Base-by-base conservation (phyloP, 2,888 invertebrate species). In the Geophilus truncorum region DNA sequence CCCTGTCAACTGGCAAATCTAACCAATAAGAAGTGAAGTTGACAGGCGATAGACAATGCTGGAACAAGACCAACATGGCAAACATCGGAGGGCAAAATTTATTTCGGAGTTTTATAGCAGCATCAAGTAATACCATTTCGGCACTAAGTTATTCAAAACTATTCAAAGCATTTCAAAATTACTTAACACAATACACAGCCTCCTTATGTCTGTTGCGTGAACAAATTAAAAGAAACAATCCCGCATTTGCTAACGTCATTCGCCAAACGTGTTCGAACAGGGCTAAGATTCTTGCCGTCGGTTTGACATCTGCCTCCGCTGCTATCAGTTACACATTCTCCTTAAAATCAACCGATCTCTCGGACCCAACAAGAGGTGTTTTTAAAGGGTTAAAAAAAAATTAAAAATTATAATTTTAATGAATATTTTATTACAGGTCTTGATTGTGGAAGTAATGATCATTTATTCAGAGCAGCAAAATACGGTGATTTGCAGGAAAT, bases 381-480 rank as follows among this genome's bases (percentile, higher is more conserved):
- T n/a, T n/a, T n/a, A n/a, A 32, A 32, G 4, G 9, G 32, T n/a
- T n/a, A n/a, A n/a, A n/a, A n/a, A n/a, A n/a, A n/a, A n/a, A n/a
- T n/a, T n/a, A n/a, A n/a, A n/a, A n/a, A n/a, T n/a, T n/a, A n/a
- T n/a, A n/a, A n/a, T n/a, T n/a, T n/a, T n/a, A n/a, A n/a, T n/a
- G n/a, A n/a, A n/a, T n/a, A n/a, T n/a, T n/a, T n/a, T n/a, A n/a
- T n/a, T n/a, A n/a, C 9, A 62, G 62, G 25, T 1, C 28, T 25
- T 1, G 62, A 62, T 23, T 62, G 9, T 28, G 62, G 62, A 3
- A 62, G 62, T 23, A 10, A 25, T 15, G 51, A 79, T 62, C 57
- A 79, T n/a, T 25, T 81, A 15, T 80, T 80, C 18, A 36, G 80
- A 77, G 80, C 81, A 12, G 81, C 81, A 12, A 81, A 80, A 80